A percentile compares a stretch with the other conserved stretches of the same genome.
These are phyloP conservation scores for Eupithecia dodoneata DNA, from an alignment of 2,888 invertebrate genomes.

Conservation along the genomic window DNA sequence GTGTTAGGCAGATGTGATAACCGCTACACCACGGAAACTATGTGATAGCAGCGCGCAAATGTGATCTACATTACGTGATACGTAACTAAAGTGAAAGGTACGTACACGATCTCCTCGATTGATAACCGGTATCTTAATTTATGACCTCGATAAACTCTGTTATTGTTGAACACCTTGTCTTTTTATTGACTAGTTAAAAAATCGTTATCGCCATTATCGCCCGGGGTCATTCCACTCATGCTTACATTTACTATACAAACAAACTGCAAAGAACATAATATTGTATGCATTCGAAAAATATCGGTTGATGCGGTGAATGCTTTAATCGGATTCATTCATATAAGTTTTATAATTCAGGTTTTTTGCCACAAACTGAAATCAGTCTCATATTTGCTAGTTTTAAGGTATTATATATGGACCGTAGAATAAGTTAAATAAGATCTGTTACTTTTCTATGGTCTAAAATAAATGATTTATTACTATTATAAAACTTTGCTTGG, in stretches of 20 bases:
- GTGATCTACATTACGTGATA: not conserved
- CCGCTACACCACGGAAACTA: slow-evolving; percentile 94
- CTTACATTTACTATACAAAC: not conserved
- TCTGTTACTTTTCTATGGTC: too few relatives aligned
- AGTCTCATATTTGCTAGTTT: too few relatives aligned
- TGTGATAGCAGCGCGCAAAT: not conserved
- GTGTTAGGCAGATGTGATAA: slow-evolving; percentile 96
- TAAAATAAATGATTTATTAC: too few relatives aligned
- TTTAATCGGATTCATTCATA: too few relatives aligned
- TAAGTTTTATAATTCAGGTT: too few relatives aligned
- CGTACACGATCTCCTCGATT: not conserved
- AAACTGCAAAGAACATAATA: too few relatives aligned
- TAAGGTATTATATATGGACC: too few relatives aligned
- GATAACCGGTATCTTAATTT: slow-evolving; percentile 17
- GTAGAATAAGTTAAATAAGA: too few relatives aligned
- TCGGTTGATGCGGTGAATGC: too few relatives aligned
- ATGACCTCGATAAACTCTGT: slow-evolving; percentile 3
- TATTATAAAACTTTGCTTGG: too few relatives aligned
- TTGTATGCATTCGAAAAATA: too few relatives aligned
- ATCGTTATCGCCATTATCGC: not conserved
- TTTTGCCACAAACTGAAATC: not conserved
- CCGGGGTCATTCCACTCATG: not conserved
- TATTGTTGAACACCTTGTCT: not conserved
- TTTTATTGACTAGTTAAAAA: not conserved
- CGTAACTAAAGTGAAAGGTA: slow-evolving; percentile 24